Evolutionary conservation across 2,888 invertebrate genomes (phyloP).

Genomic region (Odontocolon sp.): DNA sequence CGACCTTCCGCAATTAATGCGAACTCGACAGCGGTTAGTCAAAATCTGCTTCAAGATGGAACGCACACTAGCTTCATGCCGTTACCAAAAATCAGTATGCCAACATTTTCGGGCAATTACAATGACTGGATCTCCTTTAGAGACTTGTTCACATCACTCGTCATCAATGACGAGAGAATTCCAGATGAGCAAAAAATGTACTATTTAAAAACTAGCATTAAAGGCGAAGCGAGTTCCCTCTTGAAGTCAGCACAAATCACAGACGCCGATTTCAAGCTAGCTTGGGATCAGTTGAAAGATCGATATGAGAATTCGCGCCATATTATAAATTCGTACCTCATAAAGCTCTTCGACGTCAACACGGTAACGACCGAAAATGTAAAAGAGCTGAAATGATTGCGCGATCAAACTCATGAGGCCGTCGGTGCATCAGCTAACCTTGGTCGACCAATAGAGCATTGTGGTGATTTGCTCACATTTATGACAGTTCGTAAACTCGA

Average conservation of each 20-base stretch:
- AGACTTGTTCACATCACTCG: constrained; percentile 40
- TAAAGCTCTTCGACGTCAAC: constrained; percentile 31
- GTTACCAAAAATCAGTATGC: background rate
- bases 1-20: background rate
- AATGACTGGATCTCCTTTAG: constrained; percentile 47
- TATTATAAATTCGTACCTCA: constrained; percentile 36
- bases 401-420: constrained; percentile 36
- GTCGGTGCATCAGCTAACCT: constrained; percentile 31
- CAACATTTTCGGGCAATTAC: constrained; percentile 41
- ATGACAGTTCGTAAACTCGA: constrained; percentile 46
- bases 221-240: constrained; percentile 26
- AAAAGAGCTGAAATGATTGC: constrained; percentile 32
- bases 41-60: constrained; percentile 9
- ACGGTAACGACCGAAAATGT: constrained; percentile 24
- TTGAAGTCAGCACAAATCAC: constrained; percentile 42
- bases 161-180: constrained; percentile 5
- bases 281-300: constrained; percentile 42
- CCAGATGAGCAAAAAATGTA: constrained; percentile 12
- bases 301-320: constrained; percentile 43
- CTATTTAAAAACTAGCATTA: constrained; percentile 23
- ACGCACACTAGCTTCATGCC: background rate
- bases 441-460: constrained; percentile 36
- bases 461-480: constrained; percentile 53
- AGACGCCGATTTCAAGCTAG: constrained; percentile 39
- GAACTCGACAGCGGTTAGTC: background rate